phyloP scores from a whole-genome alignment of 2,113 vertebrate genomes.

The Anser cygnoides region DNA sequence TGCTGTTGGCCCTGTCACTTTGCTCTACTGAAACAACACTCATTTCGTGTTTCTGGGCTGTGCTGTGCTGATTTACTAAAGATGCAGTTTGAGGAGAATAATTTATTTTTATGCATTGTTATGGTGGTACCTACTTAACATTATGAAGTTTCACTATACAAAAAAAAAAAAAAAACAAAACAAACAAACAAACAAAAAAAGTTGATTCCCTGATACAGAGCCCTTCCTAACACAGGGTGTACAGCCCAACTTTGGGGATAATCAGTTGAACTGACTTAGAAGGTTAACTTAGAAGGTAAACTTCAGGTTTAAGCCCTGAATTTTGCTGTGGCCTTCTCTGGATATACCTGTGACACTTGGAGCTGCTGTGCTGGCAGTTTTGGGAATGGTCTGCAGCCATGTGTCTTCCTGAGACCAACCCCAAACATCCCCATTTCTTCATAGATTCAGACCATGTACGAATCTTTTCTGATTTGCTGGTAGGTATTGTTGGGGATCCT shows the following conservation, averaged over 20 bases:
- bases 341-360: neutral
- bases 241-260: neutral
- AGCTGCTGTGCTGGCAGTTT: neutral
- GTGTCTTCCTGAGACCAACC: neutral
- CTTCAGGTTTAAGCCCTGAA: neutral
- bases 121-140: neutral
- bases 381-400: neutral
- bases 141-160: neutral
- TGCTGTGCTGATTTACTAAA: constrained; percentile 55
- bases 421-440: neutral
- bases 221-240: neutral
- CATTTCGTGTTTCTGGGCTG: constrained; percentile 55
- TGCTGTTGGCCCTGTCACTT: constrained; percentile 76
- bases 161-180: neutral
- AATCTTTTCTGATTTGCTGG: neutral
- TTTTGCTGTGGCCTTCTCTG: neutral
- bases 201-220: neutral
- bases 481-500: neutral
- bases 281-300: too few relatives aligned
- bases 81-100: constrained; percentile 14
- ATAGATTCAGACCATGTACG: neutral
- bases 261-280: neutral
- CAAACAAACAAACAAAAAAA: neutral
- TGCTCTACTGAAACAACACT: constrained; percentile 60
- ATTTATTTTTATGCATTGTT: constrained; percentile 18